Conservation (phyloP, 2,113 vertebrate genomes). For the Bolborhynchus lineola region DNA sequence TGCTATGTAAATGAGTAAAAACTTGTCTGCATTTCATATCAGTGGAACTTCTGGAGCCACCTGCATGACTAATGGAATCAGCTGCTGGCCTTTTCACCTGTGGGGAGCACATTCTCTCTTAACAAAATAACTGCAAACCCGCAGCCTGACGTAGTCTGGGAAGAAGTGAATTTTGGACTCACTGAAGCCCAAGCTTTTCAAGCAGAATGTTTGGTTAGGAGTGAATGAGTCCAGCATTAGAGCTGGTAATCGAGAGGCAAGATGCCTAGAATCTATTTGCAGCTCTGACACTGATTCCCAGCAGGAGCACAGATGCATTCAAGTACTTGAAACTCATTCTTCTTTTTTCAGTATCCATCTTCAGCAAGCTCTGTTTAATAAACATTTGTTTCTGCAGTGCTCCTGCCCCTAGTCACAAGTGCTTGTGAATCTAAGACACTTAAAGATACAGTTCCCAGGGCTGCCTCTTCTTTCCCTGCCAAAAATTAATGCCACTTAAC, state of each 20-base stretch:
- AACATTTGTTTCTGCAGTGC: neutral
- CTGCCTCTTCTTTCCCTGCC: neutral
- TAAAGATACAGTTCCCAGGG: neutral
- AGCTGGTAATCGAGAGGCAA: neutral
- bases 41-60: neutral
- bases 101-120: neutral
- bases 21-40: neutral
- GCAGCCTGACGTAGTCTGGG: neutral
- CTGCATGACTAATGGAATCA: constrained; percentile 46
- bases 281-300: constrained; percentile 11
- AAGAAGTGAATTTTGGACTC: neutral
- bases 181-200: constrained; percentile 6
- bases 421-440: neutral
- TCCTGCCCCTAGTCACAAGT: neutral
- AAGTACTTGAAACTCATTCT: constrained; percentile 14
- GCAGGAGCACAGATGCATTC: constrained; percentile 17
- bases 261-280: constrained; percentile 22
- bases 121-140: constrained; percentile 17
- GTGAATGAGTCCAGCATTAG: neutral
- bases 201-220: neutral
- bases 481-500: neutral
- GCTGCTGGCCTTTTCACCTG: neutral
- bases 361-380: constrained; percentile 20
- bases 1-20: constrained; percentile 12
- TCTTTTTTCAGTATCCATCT: neutral